A percentile compares a stretch with the other conserved stretches of the same genome.
phyloP scores from a whole-genome alignment of 2,113 vertebrate species.

The Galemys pyrenaicus region DNA sequence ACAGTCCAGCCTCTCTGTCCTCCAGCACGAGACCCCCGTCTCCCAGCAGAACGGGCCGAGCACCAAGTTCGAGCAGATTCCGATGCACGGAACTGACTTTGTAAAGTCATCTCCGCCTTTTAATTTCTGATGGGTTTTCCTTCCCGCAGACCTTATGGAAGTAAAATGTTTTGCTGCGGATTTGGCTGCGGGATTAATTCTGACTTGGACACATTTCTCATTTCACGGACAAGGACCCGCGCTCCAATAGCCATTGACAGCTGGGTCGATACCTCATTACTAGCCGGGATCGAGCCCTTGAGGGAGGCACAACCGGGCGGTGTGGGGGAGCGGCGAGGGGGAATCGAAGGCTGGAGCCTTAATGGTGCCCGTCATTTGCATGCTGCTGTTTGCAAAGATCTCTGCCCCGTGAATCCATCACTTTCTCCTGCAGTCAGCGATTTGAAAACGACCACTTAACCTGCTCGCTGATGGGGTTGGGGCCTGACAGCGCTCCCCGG shows the following conservation, averaged over 20 bases:
- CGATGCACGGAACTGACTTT: not conserved
- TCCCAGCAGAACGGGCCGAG: not conserved
- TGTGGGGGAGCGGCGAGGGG: too few relatives aligned
- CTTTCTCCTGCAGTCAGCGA: slow-evolving; percentile 76
- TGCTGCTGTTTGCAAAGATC: slow-evolving; percentile 79
- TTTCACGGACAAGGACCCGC: slow-evolving; percentile 76
- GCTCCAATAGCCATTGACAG: slow-evolving; percentile 85
- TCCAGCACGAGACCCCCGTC: not conserved
- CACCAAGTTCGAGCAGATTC: too few relatives aligned
- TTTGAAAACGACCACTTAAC: slow-evolving; percentile 30
- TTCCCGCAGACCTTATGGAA: not conserved
- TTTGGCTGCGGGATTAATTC: slow-evolving; percentile 83
- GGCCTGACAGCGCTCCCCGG: not conserved
- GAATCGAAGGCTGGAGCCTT: too few relatives aligned
- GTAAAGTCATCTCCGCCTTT: not conserved
- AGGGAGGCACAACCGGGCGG: slow-evolving; percentile 72
- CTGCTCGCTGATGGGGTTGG: not conserved
- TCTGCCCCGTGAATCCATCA: slow-evolving; percentile 73
- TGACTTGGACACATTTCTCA: slow-evolving; percentile 81
- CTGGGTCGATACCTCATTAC: slow-evolving; percentile 94
- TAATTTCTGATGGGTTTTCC: not conserved
- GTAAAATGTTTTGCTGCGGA: slow-evolving; percentile 67
- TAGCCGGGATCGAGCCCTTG: slow-evolving; percentile 80
- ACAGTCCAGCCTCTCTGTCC: not conserved
- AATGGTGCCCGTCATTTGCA: slow-evolving; percentile 85